Conservation (phyloP, 2,888 invertebrate genomes). For the Cephus rjabovi region DNA sequence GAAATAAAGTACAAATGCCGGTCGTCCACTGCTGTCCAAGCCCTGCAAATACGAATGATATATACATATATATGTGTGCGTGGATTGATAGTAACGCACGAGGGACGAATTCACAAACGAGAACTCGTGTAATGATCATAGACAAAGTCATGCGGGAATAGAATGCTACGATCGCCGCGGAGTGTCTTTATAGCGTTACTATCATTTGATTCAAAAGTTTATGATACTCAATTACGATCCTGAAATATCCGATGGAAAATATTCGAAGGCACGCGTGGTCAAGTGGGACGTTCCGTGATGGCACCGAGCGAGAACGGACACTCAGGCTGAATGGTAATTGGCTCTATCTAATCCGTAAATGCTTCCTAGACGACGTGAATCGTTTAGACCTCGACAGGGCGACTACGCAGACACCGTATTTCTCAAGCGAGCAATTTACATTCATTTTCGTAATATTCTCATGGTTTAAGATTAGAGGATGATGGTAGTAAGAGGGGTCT, state of each 20-base stretch:
- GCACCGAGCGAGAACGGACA: neutral
- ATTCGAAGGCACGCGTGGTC: neutral
- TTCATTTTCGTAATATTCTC: conserved; percentile 8
- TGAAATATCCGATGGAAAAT: neutral
- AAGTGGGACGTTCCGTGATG: neutral
- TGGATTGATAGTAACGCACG: neutral
- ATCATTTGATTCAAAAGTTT: neutral
- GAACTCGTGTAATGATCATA: conserved; percentile 12
- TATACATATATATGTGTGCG: neutral
- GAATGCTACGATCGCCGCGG: neutral
- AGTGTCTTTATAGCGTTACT: neutral
- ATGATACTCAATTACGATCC: neutral
- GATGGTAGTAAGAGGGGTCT: neutral
- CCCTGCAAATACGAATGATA: conserved; percentile 72
- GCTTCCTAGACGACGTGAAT: conserved; percentile 10
- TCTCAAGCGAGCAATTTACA: conserved; percentile 16
- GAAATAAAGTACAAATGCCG: conserved; percentile 89
- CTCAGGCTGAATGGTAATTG: neutral
- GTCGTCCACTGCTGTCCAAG: conserved; percentile 89
- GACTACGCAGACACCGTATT: neutral
- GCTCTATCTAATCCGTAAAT: conserved; percentile 8
- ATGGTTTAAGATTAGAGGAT: neutral
- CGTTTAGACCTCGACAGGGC: conserved; percentile 1
- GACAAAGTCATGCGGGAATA: neutral
- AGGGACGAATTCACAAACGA: neutral